A percentile compares a stretch with the other conserved stretches of the same genome.
Evolutionary conservation across 2,888 invertebrate genomes (phyloP).

Genomic region (Drosophila austrosaltans): DNA sequence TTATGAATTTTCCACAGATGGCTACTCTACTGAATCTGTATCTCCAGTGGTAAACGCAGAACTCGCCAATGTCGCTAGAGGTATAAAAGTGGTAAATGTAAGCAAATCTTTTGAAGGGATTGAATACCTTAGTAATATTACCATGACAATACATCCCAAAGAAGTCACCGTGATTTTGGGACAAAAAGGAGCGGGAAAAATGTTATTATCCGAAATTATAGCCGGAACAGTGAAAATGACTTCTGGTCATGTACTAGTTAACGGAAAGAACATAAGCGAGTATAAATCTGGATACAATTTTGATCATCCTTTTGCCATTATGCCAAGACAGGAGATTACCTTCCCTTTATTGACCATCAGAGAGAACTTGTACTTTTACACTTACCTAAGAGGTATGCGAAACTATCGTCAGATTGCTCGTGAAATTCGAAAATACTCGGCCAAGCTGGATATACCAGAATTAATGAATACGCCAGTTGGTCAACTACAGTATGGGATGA

Average conservation of each 20-base stretch:
- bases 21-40: no score
- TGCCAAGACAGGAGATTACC: neutral
- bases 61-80: neutral
- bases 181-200: neutral
- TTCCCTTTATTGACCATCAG: neutral
- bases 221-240: slow-evolving; percentile 5
- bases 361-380: slow-evolving; percentile 5
- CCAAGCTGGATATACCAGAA: neutral
- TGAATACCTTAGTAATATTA: slow-evolving; percentile 8
- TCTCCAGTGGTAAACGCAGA: neutral
- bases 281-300: neutral
- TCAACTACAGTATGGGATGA: neutral
- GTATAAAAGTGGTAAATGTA: neutral
- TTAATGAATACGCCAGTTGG: neutral
- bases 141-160: slow-evolving; percentile 13
- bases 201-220: slow-evolving; percentile 5
- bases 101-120: slow-evolving; percentile 4
- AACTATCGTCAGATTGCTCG: slow-evolving; percentile 3
- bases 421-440: neutral
- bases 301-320: neutral
- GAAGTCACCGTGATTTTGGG: slow-evolving; percentile 13
- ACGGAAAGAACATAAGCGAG: neutral
- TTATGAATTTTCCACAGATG: no score
- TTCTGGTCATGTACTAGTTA: neutral
- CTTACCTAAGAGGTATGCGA: slow-evolving; percentile 2